Percentiles rank a stretch among this genome's conserved stretches.
phyloP scores from a whole-genome alignment of 2,888 invertebrate genomes.

The Spatulosminthurus flaviceps region DNA sequence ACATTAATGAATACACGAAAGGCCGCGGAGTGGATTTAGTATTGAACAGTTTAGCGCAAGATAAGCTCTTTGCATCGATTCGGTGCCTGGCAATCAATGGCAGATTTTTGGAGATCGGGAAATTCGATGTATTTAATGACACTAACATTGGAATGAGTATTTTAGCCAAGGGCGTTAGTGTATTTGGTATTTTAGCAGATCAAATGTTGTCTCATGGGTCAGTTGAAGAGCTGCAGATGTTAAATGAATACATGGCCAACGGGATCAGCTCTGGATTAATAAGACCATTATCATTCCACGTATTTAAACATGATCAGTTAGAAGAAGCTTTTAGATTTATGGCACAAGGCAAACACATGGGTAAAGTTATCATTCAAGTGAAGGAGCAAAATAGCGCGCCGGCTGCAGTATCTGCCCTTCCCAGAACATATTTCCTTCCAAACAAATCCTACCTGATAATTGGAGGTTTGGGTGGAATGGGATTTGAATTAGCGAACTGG shows the following conservation, averaged over 20 bases:
- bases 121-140: slow-evolving; percentile 80
- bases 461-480: slow-evolving; percentile 92
- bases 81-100: slow-evolving; percentile 71
- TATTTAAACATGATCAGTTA: slow-evolving; percentile 74
- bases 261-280: slow-evolving; percentile 76
- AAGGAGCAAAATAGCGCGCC: slow-evolving; percentile 68
- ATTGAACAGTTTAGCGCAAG: slow-evolving; percentile 71
- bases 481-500: slow-evolving; percentile 88
- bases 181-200: slow-evolving; percentile 83
- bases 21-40: slow-evolving; percentile 71
- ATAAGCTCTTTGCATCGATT: slow-evolving; percentile 71
- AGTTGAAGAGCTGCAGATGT: slow-evolving; percentile 69
- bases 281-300: slow-evolving; percentile 74
- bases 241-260: slow-evolving; percentile 72
- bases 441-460: slow-evolving; percentile 69
- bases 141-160: slow-evolving; percentile 73
- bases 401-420: slow-evolving; percentile 67
- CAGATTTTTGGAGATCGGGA: slow-evolving; percentile 85
- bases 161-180: slow-evolving; percentile 77
- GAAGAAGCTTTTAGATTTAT: slow-evolving; percentile 79
- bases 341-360: slow-evolving; percentile 82
- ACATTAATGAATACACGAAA: slow-evolving; percentile 68
- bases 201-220: slow-evolving; percentile 71
- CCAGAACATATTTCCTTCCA: slow-evolving; percentile 70
- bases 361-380: slow-evolving; percentile 74